Evolutionary conservation across 2,113 vertebrate species (phyloP).

Genomic region (Chloroceryle aenea): DNA sequence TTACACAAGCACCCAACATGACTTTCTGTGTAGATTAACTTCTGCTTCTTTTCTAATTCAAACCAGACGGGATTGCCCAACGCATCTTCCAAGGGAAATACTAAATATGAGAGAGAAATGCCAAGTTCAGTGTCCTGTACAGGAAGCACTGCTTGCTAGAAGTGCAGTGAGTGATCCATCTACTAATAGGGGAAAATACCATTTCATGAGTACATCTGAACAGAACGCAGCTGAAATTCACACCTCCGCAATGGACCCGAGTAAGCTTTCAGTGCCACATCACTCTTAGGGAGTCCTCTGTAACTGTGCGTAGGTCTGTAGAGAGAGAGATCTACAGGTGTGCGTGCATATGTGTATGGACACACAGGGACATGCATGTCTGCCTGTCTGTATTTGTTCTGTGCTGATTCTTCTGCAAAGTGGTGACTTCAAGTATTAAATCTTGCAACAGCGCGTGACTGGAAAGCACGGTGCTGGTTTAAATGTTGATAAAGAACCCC

Average conservation of each 20-base stretch:
- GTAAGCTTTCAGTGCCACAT: not conserved
- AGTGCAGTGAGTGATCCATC: not conserved
- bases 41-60: not conserved
- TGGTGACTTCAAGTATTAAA: not conserved
- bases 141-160: not conserved
- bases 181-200: not conserved
- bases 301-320: not conserved
- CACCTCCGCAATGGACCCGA: not conserved
- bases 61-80: not conserved
- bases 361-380: not conserved
- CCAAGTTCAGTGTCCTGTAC: not conserved
- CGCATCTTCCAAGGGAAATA: not conserved
- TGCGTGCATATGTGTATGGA: too few species aligned
- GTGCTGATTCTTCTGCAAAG: not conserved
- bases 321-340: not conserved
- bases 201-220: not conserved
- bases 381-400: not conserved
- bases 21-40: not conserved
- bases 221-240: not conserved
- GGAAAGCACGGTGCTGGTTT: not conserved
- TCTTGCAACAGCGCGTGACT: not conserved
- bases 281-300: not conserved
- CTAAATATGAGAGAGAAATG: not conserved
- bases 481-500: not conserved
- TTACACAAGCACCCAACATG: conserved; percentile 40